A percentile compares a stretch with the other conserved stretches of the same genome.
These are phyloP conservation scores for Morinoia aosen DNA, from an alignment of 2,888 invertebrate species.

Conservation along the genomic window DNA sequence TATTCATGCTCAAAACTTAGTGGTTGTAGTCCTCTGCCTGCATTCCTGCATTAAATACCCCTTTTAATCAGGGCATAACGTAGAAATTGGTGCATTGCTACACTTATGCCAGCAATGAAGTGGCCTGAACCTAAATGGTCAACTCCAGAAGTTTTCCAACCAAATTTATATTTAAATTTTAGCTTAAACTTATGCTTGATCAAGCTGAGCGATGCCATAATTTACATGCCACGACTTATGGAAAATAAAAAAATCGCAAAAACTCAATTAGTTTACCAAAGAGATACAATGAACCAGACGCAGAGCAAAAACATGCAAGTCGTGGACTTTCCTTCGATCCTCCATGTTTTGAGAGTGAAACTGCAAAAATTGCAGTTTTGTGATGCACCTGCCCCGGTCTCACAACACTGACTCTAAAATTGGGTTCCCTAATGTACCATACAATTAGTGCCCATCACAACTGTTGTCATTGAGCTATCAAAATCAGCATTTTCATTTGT, in stretches of 20 bases:
- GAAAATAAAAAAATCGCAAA: no score
- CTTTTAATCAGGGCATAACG: not conserved
- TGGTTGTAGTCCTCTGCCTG: not conserved
- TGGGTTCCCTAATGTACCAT: not conserved
- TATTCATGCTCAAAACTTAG: not conserved
- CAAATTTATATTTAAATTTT: not conserved
- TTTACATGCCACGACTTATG: not conserved
- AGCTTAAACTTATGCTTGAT: not conserved
- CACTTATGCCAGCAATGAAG: not conserved
- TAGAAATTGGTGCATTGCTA: not conserved
- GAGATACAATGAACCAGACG: not conserved
- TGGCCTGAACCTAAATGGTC: not conserved
- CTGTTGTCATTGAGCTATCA: not conserved
- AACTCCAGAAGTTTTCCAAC: not conserved
- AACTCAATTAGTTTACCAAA: not conserved
- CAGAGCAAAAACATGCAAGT: not conserved
- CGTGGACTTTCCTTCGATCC: not conserved
- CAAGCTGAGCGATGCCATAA: not conserved
- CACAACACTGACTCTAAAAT: not conserved
- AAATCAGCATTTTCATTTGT: not conserved
- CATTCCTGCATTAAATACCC: conserved; percentile 4
- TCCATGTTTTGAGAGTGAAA: not conserved
- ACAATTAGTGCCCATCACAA: not conserved
- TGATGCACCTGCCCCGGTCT: not conserved
- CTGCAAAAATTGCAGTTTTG: not conserved